Percentiles rank a stretch among this genome's conserved stretches.
These are phyloP conservation scores for Alauda arvensis DNA, from an alignment of 2,797 vertebrate species.

Conservation along the genomic window DNA sequence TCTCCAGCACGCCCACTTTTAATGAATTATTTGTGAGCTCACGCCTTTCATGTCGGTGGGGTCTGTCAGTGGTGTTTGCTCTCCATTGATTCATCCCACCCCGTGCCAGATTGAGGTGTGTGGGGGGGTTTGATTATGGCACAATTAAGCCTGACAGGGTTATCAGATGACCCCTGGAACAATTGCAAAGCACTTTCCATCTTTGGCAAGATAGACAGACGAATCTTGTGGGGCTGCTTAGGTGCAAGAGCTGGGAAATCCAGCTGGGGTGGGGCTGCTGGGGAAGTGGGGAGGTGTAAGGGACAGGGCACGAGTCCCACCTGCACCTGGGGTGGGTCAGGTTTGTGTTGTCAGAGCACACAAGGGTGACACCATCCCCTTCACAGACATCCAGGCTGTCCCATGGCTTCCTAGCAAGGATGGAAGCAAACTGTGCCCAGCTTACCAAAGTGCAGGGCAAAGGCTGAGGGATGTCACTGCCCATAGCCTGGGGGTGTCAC, in stretches of 20 bases:
- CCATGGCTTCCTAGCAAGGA: rapidly evolving
- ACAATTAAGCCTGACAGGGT: conserved; percentile 56
- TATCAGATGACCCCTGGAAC: conserved; percentile 39
- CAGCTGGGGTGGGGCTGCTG: background rate
- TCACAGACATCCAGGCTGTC: no score
- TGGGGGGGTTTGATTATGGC: conserved; percentile 12
- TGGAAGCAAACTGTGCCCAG: background rate
- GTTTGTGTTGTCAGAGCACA: rapidly evolving
- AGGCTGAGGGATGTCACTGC: background rate
- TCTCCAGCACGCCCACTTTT: background rate
- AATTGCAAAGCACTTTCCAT: conserved; percentile 16
- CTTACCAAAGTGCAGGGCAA: background rate
- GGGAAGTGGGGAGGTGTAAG: background rate
- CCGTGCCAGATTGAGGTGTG: background rate
- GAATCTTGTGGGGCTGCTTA: background rate
- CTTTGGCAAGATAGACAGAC: background rate
- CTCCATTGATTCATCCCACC: background rate
- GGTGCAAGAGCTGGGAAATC: background rate
- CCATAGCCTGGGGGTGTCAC: background rate
- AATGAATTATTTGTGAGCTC: conserved; percentile 41
- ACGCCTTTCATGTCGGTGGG: background rate
- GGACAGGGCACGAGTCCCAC: background rate
- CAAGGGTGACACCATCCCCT: background rate
- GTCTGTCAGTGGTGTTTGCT: conserved; percentile 33
- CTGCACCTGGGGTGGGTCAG: rapidly evolving